Base-by-base conservation (phyloP, 2,888 invertebrate genomes). In the Theristus sp. region DNA sequence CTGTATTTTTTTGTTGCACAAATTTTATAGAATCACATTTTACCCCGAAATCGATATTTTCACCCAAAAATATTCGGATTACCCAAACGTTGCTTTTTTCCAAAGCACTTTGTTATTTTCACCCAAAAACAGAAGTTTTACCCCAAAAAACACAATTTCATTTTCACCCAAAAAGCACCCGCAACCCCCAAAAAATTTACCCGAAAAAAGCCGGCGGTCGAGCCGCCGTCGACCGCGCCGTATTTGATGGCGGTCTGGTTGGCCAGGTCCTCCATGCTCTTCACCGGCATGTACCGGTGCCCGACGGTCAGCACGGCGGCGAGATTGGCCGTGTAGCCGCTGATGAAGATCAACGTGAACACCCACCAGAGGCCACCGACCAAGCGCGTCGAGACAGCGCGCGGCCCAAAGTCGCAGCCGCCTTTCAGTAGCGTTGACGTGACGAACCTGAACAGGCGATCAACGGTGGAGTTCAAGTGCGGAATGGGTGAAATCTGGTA, bases 261-360 rank as follows among this genome's bases (percentile, higher is more conserved):
- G 0, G 93, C 89, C 59, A 98, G 79, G 75, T 98, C 98, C 68
- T 91, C 89, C 0, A 91, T 90, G 70, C 85, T 89, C 75, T 94
- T 90, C 62, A 96, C 91, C 0, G 93, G 91, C 26, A 90, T 17
- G 29, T 27, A 53, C 10, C 61, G 56, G 57, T 67, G 31, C 67
- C 71, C 17, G 70, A 98, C 96, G 0, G 96, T 98, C 56, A 98
- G 81, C 76, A 98, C 96, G 1, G 98, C 96, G 0, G 96, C 96
- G 70, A 98, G 79, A 78, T 90, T 89, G n/a, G 96, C 96, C 3
- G 96, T 98, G 79, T 96, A 96, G 6, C 96, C 94, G 0, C 93
- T 91, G 64, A 96, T 88, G 74, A 96, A 91, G 75, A 98, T 96
- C 52, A 98, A 81, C 0, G 94, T 96, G 78, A 98, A 98, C 79